These are phyloP conservation scores for Cichladusa arquata DNA, from an alignment of 2,113 vertebrate species.

Conservation along the genomic window DNA sequence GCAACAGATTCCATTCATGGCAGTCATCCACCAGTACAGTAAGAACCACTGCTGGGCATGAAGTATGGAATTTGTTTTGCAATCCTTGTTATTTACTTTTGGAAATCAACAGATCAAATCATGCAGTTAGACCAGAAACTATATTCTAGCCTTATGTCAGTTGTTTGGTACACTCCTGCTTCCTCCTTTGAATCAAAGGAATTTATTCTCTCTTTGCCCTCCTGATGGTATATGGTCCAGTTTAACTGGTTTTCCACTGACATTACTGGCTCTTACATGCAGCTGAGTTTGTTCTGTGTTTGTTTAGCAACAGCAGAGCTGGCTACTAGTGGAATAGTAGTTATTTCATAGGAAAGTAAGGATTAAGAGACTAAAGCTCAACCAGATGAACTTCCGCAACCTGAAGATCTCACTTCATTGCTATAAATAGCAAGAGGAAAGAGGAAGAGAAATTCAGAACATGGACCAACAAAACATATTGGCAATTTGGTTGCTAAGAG, in stretches of 20 bases:
- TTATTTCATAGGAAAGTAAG: not conserved
- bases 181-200: not conserved
- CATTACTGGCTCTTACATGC: not conserved
- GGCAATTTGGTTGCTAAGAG: not conserved
- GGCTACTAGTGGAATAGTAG: not conserved
- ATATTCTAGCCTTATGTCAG: not conserved
- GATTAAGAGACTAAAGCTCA: not conserved
- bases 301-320: not conserved
- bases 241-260: not conserved
- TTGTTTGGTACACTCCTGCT: not conserved
- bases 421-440: constrained; percentile 19
- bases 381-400: not conserved
- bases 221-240: not conserved
- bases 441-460: constrained; percentile 10
- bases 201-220: not conserved
- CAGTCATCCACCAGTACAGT: not conserved
- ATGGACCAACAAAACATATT: not conserved
- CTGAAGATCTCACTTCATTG: not conserved
- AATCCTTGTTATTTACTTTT: not conserved
- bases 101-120: constrained; percentile 3
- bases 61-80: not conserved
- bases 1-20: not conserved
- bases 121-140: not conserved
- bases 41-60: not conserved
- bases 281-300: not conserved